Evolutionary conservation across 2,797 vertebrate genomes (phyloP).

Genomic region (Sebastes trivittatus): DNA sequence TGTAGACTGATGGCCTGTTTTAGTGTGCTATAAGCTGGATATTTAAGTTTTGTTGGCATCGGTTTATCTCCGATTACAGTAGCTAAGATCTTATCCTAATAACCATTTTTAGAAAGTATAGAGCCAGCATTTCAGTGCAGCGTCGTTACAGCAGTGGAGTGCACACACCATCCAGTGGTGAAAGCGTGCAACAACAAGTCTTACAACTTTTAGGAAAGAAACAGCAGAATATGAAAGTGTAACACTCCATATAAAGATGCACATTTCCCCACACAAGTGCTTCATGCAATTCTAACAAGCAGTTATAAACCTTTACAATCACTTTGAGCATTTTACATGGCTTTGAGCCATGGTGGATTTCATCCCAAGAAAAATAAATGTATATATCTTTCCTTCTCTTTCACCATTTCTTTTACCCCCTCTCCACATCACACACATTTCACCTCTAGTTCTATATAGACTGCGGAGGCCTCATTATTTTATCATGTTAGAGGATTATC

Average conservation of each 20-base stretch:
- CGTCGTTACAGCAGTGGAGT: background rate
- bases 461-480: background rate
- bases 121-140: slow-evolving; percentile 7
- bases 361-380: background rate
- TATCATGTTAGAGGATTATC: background rate
- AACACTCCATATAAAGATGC: background rate
- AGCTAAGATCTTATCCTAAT: background rate
- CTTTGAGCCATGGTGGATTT: background rate
- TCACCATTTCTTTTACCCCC: background rate
- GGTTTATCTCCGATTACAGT: background rate
- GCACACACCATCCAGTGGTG: slow-evolving; percentile 54
- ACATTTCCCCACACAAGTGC: background rate
- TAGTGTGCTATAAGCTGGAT: background rate
- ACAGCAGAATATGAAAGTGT: background rate
- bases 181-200: slow-evolving; percentile 27
- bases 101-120: background rate
- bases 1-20: background rate
- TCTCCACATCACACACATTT: background rate
- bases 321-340: background rate
- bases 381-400: background rate
- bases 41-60: background rate
- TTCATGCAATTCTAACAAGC: slow-evolving; percentile 3
- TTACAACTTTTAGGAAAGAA: background rate
- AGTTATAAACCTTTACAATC: slow-evolving; percentile 1
- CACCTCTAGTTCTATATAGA: background rate